These are phyloP conservation scores for Tapirus terrestris DNA, from an alignment of 2,113 vertebrate species.

Conservation along the genomic window DNA sequence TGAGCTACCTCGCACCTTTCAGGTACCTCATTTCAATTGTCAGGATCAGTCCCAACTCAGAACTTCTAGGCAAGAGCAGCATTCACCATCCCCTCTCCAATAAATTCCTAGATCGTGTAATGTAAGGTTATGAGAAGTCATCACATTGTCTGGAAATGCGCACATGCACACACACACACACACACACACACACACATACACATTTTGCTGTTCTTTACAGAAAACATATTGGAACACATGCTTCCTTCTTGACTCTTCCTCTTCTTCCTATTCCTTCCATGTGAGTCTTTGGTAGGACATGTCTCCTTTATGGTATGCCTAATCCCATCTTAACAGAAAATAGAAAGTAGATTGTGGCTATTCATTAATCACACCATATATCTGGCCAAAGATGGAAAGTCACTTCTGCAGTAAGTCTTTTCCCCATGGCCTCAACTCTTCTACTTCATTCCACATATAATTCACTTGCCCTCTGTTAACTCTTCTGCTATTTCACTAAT, in stretches of 20 bases:
- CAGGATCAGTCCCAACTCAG: not conserved
- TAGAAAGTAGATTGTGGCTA: not conserved
- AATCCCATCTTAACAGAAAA: not conserved
- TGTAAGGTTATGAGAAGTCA: not conserved
- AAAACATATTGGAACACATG: not conserved
- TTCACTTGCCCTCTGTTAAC: not conserved
- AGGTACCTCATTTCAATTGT: not conserved
- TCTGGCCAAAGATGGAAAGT: not conserved
- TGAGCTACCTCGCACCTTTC: not conserved
- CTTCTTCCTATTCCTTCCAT: not conserved
- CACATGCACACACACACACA: not conserved
- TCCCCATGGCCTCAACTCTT: not conserved
- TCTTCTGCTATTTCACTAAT: not conserved
- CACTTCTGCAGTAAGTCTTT: not conserved
- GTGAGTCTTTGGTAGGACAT: no score
- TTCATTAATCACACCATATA: not conserved
- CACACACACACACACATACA: not conserved
- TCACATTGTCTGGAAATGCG: not conserved
- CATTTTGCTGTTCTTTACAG: not conserved
- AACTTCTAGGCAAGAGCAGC: not conserved
- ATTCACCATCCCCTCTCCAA: not conserved
- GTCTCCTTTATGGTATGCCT: not conserved
- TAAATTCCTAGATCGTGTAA: not conserved
- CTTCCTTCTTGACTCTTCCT: not conserved
- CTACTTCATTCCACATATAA: not conserved